Conservation (phyloP, 37 sponge, comb jelly and placozoan species). For the Spongia lamella region DNA sequence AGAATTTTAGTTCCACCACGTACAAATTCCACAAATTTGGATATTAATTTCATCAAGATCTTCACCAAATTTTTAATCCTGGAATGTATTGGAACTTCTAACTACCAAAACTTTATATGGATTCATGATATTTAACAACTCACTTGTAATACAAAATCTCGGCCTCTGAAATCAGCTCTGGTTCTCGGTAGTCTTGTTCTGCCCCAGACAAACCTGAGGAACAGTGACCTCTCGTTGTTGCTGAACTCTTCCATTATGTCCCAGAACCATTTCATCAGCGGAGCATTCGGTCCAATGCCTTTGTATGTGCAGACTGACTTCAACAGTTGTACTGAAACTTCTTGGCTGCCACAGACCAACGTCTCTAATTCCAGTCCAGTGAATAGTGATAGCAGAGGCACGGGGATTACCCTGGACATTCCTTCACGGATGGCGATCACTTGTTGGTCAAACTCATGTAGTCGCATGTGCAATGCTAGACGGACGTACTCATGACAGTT, state of each 20-base stretch:
- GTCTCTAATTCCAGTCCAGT: constrained; percentile 86
- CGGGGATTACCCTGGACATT: constrained; percentile 80
- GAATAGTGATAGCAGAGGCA: constrained; percentile 90
- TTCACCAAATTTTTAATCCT: too few relatives aligned
- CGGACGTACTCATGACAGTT: constrained; percentile 84
- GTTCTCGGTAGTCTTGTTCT: constrained; percentile 88
- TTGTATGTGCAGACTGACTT: constrained; percentile 94
- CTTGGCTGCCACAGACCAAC: constrained; percentile 91
- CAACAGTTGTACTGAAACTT: constrained; percentile 80
- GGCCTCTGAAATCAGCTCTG: constrained; percentile 88
- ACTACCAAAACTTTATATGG: too few relatives aligned
- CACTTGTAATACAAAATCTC: constrained; percentile 96
- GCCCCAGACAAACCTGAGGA: constrained; percentile 97
- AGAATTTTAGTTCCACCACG: too few relatives aligned
- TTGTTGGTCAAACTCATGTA: constrained; percentile 92
- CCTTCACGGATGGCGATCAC: constrained; percentile 78
- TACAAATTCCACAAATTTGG: too few relatives aligned
- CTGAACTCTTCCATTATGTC: constrained; percentile 85
- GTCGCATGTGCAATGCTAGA: constrained; percentile 75
- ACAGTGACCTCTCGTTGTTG: constrained; percentile 81
- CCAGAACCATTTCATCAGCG: constrained; percentile 89
- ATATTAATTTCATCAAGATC: too few relatives aligned
- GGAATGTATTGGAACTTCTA: too few relatives aligned
- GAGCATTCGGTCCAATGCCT: constrained; percentile 54
- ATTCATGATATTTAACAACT: not conserved